Evolutionary conservation across 2,113 vertebrate species (phyloP).

Genomic region (Engraulis encrasicolus): DNA sequence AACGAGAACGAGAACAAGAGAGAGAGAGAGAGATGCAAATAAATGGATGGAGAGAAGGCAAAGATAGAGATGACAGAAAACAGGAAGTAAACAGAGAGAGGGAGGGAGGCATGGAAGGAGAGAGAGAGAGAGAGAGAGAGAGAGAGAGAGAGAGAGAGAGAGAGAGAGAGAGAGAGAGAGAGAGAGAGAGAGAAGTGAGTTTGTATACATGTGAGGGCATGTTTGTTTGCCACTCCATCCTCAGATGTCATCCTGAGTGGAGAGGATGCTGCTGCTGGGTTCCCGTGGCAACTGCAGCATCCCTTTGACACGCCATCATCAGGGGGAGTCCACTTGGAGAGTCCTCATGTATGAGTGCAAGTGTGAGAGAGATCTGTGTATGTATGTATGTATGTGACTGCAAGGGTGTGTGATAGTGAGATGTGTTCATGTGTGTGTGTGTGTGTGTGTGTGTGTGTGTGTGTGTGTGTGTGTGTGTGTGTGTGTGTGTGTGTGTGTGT

Average conservation of each 20-base stretch:
- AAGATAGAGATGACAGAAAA: too few species aligned
- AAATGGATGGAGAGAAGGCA: too few species aligned
- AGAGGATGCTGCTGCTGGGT: background rate
- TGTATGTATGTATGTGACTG: background rate
- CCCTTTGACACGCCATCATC: background rate
- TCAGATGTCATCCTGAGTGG: background rate
- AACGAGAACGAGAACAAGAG: background rate
- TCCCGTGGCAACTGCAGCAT: background rate
- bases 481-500: background rate
- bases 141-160: background rate
- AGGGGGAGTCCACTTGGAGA: background rate
- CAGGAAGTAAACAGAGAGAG: background rate
- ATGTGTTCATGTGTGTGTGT: background rate
- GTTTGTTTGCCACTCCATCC: constrained; percentile 7
- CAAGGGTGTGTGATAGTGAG: too few species aligned
- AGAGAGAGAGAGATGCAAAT: too few species aligned
- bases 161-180: too few species aligned
- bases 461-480: background rate
- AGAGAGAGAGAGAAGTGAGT: too few species aligned
- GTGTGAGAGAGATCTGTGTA: background rate
- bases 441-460: background rate
- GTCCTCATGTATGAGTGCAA: background rate
- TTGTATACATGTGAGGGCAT: constrained; percentile 21
- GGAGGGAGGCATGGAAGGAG: too few species aligned
- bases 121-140: too few species aligned